Conservation (phyloP, 2,797 vertebrate species). For the Cetoscarus ocellatus region DNA sequence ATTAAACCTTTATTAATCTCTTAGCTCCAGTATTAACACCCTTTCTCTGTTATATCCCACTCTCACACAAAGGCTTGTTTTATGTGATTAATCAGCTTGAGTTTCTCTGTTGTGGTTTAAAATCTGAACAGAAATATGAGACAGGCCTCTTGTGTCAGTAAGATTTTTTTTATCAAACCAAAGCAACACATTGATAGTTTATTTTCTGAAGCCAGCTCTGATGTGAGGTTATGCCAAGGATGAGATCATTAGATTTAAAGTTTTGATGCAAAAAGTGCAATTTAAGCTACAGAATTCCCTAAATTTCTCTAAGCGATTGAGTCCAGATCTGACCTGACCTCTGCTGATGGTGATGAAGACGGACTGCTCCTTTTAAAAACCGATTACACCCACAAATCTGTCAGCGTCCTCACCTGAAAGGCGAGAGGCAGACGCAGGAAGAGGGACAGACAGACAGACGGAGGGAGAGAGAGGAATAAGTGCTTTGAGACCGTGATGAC, state of each 20-base stretch:
- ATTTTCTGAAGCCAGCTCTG: too few relatives aligned
- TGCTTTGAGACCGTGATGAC: slow-evolving; percentile 13
- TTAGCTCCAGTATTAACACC: too few relatives aligned
- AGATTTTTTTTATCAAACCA: too few relatives aligned
- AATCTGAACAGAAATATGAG: too few relatives aligned
- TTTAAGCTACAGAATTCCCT: background rate
- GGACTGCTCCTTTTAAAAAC: slow-evolving; percentile 48
- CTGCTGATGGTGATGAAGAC: slow-evolving; percentile 59
- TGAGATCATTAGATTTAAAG: background rate
- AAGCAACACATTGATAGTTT: too few relatives aligned
- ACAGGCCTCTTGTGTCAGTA: too few relatives aligned
- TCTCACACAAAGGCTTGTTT: too few relatives aligned
- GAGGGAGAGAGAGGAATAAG: slow-evolving; percentile 35
- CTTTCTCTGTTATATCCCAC: too few relatives aligned
- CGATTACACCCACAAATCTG: slow-evolving; percentile 58
- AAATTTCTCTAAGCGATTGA: slow-evolving; percentile 14
- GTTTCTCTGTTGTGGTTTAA: too few relatives aligned
- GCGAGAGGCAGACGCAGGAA: slow-evolving; percentile 64
- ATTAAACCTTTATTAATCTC: too few relatives aligned
- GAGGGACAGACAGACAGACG: slow-evolving; percentile 22
- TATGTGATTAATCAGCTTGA: too few relatives aligned
- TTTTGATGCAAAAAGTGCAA: background rate
- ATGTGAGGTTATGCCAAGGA: too few relatives aligned
- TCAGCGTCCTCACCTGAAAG: slow-evolving; percentile 74
- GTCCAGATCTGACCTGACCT: slow-evolving; percentile 56